phyloP scores from a whole-genome alignment of 2,888 invertebrate species.

The Byasa hedistus region DNA sequence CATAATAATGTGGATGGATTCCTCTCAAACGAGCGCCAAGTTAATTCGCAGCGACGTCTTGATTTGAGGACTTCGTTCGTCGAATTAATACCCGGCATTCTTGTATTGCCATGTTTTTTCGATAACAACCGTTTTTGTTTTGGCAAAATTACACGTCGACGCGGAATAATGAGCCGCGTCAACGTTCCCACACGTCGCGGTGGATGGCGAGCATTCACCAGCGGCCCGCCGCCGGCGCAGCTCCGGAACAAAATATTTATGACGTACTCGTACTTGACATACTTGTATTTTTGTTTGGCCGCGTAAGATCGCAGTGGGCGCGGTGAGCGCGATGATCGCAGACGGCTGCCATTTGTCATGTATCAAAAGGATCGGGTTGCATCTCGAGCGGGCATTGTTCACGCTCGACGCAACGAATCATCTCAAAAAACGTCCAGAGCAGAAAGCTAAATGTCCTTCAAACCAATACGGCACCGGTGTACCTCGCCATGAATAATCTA shows the following conservation, averaged over 20 bases:
- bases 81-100: slow-evolving; percentile 18
- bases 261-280: no score
- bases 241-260: not conserved
- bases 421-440: slow-evolving; percentile 51
- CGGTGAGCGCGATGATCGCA: slow-evolving; percentile 36
- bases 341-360: slow-evolving; percentile 44
- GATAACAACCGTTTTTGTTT: no score
- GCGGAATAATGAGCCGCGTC: not conserved
- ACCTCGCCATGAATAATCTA: slow-evolving; percentile 74
- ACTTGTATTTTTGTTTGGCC: slow-evolving; percentile 7
- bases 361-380: slow-evolving; percentile 34
- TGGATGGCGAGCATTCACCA: not conserved
- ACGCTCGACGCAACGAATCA: slow-evolving; percentile 60
- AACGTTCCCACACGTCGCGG: not conserved
- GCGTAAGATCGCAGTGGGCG: slow-evolving; percentile 11
- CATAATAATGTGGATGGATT: slow-evolving; percentile 50
- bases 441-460: slow-evolving; percentile 64
- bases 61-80: slow-evolving; percentile 25
- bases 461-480: slow-evolving; percentile 72
- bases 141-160: no score
- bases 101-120: not conserved
- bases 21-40: slow-evolving; percentile 34
- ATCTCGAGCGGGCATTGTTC: slow-evolving; percentile 42
- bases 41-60: slow-evolving; percentile 29
- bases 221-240: not conserved